A percentile compares a stretch with the other conserved stretches of the same genome.
Conservation (phyloP, 2,888 invertebrate genomes). For the Tenthredo distinguenda region DNA sequence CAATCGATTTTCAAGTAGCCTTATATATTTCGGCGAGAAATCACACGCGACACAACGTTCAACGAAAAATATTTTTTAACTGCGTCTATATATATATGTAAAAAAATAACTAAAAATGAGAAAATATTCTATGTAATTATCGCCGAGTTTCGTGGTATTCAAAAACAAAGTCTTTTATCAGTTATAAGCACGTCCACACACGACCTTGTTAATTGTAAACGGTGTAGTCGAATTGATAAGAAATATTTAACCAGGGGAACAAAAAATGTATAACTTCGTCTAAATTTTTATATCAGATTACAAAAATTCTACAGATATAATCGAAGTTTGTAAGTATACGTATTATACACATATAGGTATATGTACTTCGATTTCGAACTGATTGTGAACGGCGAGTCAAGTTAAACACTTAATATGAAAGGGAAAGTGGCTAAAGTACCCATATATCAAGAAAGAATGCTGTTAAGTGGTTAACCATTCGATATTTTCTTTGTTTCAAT, state of each 20-base stretch:
- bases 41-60: too few species aligned
- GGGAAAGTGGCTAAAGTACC: conserved; percentile 9
- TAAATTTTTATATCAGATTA: background rate
- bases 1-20: too few species aligned
- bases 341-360: background rate
- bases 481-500: background rate
- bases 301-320: background rate
- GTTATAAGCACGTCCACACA: background rate
- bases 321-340: background rate
- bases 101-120: background rate
- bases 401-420: conserved; percentile 1
- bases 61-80: too few species aligned
- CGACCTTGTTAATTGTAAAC: background rate
- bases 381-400: background rate
- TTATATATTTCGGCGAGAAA: too few species aligned
- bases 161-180: background rate
- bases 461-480: background rate
- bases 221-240: background rate
- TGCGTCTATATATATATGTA: background rate
- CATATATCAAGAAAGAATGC: conserved; percentile 10
- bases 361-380: background rate
- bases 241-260: background rate
- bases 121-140: background rate
- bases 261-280: background rate
- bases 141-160: too few species aligned